Base-by-base conservation (phyloP, 2,113 vertebrate species). In the Acanthisitta chloris region DNA sequence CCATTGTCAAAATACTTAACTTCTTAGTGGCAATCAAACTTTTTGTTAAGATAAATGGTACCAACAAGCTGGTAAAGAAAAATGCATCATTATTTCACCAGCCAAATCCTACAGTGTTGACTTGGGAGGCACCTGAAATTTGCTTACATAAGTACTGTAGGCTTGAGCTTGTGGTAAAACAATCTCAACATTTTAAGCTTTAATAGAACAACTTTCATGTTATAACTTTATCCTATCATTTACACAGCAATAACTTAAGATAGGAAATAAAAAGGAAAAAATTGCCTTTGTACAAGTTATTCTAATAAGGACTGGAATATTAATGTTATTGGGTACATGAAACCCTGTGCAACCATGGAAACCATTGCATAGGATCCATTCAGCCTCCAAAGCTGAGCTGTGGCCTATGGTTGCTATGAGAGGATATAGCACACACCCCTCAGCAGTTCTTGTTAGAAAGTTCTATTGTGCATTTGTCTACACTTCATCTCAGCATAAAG, bases 1-100 rank as follows among this genome's bases (percentile, higher is more conserved):
- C 97, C 98, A 31, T 97, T 97, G 65, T 98, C 97, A 84, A 90
- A 61, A 34, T 97, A 97, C 23, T 95, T 95, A 33, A 98, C 96
- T 79, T 98, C 54, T 48, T 70, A 98, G 65, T 89, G 83, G 70
- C 97, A 98, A 94, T 98, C 97, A 92, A 98, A 98, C 65, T 98
- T 97, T 13, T 97, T 98, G 77, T 54, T 92, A 77, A 64, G 31
- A 85, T 64, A 95, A 54, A 20, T 33, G 67, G 23, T 46, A 42
- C 23, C 43, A 95, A 84, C 21, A 76, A 74, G 26, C 48, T 85
- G 34, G n/a, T 81, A 79, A 91, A 81, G 80, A 70, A 49, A 66
- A 0, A 6, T 7, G 12, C 16, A 42, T 26, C 7, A 20, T 88
- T 70, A 88, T 90, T 95, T 87, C 77, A 84, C 40, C 64, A 94